Evolutionary conservation across 2,888 invertebrate species (phyloP).

Genomic region (Tyria jacobaeae): DNA sequence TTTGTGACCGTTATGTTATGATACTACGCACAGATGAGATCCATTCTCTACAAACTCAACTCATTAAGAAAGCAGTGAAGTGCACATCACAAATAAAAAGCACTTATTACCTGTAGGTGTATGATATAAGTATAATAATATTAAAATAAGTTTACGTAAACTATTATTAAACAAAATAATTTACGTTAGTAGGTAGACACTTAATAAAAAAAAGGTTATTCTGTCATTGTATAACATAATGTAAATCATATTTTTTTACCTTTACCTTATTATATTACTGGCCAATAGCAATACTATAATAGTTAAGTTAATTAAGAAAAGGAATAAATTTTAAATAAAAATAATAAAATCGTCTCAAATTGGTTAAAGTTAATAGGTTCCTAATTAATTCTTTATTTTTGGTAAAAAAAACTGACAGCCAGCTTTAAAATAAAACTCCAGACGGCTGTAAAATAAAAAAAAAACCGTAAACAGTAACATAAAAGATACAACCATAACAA

Average conservation of each 20-base stretch:
- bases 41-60: constrained; percentile 4
- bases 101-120: constrained; percentile 17
- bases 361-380: no score
- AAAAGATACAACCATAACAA: background rate
- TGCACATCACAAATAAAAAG: background rate
- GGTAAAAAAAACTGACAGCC: background rate
- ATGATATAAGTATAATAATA: constrained; percentile 24
- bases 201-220: background rate
- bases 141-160: background rate
- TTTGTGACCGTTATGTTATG: constrained; percentile 63
- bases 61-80: constrained; percentile 5
- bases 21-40: constrained; percentile 45
- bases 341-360: no score
- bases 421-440: background rate
- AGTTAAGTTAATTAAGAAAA: background rate
- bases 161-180: background rate
- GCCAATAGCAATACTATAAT: background rate
- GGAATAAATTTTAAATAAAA: background rate
- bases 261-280: no score
- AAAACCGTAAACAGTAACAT: no score
- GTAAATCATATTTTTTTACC: background rate
- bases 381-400: background rate
- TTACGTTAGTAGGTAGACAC: background rate
- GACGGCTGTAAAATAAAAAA: no score
- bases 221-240: background rate